phyloP scores from a whole-genome alignment of 2,797 vertebrate species.

The Iguana delicatissima region DNA sequence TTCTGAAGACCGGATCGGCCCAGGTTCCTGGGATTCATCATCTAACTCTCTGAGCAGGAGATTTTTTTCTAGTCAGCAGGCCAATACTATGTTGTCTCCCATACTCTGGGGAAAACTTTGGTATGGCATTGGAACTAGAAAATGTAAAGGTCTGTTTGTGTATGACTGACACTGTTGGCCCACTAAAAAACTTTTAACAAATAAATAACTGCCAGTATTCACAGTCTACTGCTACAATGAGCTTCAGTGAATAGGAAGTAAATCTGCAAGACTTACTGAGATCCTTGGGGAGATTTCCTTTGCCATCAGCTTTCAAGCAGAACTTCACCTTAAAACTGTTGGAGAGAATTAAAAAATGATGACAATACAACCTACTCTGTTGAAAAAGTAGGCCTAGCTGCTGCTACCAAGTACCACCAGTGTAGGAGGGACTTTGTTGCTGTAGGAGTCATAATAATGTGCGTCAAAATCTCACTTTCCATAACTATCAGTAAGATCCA shows the following conservation, averaged over 20 bases:
- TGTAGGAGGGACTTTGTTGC: background rate
- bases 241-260: background rate
- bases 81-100: background rate
- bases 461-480: background rate
- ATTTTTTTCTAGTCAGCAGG: background rate
- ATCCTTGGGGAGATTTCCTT: conserved; percentile 80
- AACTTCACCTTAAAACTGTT: conserved; percentile 92
- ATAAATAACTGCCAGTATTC: background rate
- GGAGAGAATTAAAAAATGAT: conserved; percentile 40
- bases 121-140: background rate
- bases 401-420: background rate
- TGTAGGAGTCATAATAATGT: background rate
- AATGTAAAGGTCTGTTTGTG: background rate
- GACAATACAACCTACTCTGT: background rate
- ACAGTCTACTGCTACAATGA: background rate
- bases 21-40: background rate
- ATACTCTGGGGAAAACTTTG: background rate
- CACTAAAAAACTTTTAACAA: background rate
- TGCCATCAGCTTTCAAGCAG: conserved; percentile 90
- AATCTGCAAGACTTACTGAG: conserved; percentile 85
- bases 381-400: background rate
- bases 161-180: background rate
- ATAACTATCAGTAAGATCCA: background rate
- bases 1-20: background rate
- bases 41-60: background rate